These are phyloP conservation scores for Cosmia trapezina DNA, from an alignment of 2,888 invertebrate genomes.

Conservation along the genomic window DNA sequence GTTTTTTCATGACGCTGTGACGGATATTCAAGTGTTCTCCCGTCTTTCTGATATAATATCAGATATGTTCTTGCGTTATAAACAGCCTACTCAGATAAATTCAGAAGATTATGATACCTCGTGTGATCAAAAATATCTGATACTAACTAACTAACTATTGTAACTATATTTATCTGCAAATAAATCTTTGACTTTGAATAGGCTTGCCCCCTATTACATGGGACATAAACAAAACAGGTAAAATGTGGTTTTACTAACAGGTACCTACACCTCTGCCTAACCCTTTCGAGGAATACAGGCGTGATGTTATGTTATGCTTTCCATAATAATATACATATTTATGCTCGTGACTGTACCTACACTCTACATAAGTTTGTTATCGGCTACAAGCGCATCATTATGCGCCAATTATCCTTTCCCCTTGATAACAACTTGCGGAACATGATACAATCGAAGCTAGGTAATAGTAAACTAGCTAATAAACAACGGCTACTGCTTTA, in stretches of 20 bases:
- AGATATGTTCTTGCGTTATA: not conserved
- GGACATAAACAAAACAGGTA: not conserved
- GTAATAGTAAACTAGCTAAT: not conserved
- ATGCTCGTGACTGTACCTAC: not conserved
- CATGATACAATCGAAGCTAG: not conserved
- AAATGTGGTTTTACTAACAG: too few species aligned
- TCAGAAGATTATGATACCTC: not conserved
- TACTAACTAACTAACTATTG: too few species aligned
- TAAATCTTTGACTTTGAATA: too few species aligned
- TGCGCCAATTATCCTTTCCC: not conserved
- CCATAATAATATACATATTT: not conserved
- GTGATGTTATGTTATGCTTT: not conserved
- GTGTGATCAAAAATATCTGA: too few species aligned
- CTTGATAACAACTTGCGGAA: not conserved
- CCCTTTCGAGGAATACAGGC: not conserved
- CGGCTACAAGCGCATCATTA: not conserved
- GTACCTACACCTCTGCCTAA: not conserved
- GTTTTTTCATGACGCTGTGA: not conserved
- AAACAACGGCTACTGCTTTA: not conserved
- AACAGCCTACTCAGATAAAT: not conserved
- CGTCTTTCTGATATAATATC: not conserved
- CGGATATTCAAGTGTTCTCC: not conserved
- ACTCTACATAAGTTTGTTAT: not conserved
- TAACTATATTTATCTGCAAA: too few species aligned
- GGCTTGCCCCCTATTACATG: not conserved